Conservation (phyloP, 92 coral and sea anemone species). For the Ricordea florida region DNA sequence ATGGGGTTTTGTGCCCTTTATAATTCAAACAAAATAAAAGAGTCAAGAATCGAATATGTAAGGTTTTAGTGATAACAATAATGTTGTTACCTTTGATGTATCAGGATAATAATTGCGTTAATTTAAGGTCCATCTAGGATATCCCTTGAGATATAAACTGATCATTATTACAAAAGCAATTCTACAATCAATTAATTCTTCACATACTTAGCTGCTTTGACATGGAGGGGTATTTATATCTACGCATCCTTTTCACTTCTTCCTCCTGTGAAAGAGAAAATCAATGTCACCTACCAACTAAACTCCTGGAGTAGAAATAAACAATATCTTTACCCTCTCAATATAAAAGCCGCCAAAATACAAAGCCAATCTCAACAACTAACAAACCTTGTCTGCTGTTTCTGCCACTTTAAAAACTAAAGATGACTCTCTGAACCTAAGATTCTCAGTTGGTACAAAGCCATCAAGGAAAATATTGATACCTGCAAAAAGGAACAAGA, state of each 20-base stretch:
- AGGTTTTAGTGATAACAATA: no score
- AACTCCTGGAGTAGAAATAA: no score
- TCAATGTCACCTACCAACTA: not conserved
- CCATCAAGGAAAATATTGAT: conserved; percentile 98
- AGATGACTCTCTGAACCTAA: conserved; percentile 90
- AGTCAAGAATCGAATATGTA: no score
- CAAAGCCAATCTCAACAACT: not conserved
- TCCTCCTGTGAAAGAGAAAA: conserved; percentile 70
- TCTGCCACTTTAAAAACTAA: conserved; percentile 97
- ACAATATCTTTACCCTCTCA: not conserved
- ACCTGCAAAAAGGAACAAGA: conserved; percentile 45
- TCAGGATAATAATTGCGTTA: no score
- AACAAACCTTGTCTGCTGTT: conserved; percentile 93
- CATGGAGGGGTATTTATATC: conserved; percentile 93
- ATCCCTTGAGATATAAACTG: no score
- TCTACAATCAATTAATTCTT: not conserved
- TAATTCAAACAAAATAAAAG: no score
- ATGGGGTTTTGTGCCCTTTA: no score
- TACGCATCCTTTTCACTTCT: conserved; percentile 81
- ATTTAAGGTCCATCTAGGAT: no score
- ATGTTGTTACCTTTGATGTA: no score
- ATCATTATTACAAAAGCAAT: no score
- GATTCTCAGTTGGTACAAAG: conserved; percentile 98
- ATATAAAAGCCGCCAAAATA: not conserved
- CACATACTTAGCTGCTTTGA: conserved; percentile 81